Conservation (phyloP, 1,140 invertebrate genomes). For the Sycobia sp. region DNA sequence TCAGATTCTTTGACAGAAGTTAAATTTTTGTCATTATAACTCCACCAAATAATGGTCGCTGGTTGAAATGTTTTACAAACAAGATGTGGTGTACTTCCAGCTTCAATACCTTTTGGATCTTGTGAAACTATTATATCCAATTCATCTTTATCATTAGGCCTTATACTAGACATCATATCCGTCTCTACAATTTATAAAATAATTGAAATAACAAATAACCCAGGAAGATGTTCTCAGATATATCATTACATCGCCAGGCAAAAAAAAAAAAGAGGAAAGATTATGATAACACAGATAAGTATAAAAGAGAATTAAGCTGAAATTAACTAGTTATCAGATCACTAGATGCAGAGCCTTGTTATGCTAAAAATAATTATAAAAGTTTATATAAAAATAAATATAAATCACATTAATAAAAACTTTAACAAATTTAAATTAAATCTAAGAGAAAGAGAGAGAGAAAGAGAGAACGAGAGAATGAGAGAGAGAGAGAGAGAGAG, state of each 20-base stretch:
- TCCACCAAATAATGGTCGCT: constrained; percentile 55
- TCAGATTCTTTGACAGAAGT: constrained; percentile 54
- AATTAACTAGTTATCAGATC: too few species aligned
- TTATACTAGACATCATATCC: neutral
- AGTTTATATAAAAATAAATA: too few species aligned
- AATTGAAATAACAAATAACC: neutral
- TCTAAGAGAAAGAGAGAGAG: too few species aligned
- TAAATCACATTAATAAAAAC: too few species aligned
- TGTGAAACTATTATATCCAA: constrained; percentile 51
- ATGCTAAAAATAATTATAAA: too few species aligned
- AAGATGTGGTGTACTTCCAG: constrained; percentile 55
- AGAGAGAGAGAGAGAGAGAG: too few species aligned
- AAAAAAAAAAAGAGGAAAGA: neutral
- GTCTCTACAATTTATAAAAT: constrained; percentile 6
- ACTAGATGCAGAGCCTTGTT: too few species aligned
- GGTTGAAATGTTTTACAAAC: constrained; percentile 46
- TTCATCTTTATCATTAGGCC: constrained; percentile 17
- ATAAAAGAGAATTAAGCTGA: too few species aligned
- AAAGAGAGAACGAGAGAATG: too few species aligned
- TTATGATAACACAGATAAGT: too few species aligned
- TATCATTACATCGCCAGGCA: constrained; percentile 2
- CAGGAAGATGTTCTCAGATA: constrained; percentile 8
- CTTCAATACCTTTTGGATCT: constrained; percentile 51
- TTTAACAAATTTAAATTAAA: too few species aligned
- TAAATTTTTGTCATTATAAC: constrained; percentile 47